Evolutionary conservation across 1,140 invertebrate genomes (phyloP).

Genomic region (Helicoverpa armigera): DNA sequence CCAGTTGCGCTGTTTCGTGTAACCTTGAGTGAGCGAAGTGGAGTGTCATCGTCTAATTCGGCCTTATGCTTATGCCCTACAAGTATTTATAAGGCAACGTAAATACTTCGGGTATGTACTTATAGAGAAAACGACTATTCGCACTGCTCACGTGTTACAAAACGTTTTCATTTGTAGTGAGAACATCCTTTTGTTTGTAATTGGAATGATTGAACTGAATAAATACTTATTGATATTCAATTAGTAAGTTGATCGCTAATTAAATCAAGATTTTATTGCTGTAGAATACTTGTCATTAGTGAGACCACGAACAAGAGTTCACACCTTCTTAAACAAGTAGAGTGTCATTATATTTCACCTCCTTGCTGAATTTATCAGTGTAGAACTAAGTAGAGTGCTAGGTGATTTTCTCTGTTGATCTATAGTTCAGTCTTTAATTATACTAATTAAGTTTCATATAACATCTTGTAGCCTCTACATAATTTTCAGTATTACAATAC

Average conservation of each 20-base stretch:
- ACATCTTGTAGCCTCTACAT: background rate
- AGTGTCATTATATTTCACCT: background rate
- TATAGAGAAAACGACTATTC: constrained; percentile 15
- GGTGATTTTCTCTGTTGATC: constrained; percentile 2
- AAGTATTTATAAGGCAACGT: constrained; percentile 42
- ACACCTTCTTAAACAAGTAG: constrained; percentile 18
- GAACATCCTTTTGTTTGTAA: constrained; percentile 18
- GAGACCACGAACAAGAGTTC: background rate
- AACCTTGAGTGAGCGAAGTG: constrained; percentile 63
- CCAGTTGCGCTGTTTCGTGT: constrained; percentile 55
- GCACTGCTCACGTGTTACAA: constrained; percentile 11
- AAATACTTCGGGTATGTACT: constrained; percentile 34
- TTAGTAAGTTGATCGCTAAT: background rate
- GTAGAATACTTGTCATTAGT: background rate
- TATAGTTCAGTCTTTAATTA: background rate
- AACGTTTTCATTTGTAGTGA: constrained; percentile 29
- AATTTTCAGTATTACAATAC: background rate
- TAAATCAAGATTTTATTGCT: background rate
- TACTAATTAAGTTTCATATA: background rate
- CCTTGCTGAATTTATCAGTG: background rate
- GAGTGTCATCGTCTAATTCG: constrained; percentile 69
- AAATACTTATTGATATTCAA: background rate
- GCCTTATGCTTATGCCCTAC: constrained; percentile 57
- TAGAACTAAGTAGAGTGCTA: constrained; percentile 4
- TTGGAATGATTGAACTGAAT: background rate